Evolutionary conservation across 2,797 vertebrate genomes (phyloP).

Genomic region (Denticeps clupeoides): DNA sequence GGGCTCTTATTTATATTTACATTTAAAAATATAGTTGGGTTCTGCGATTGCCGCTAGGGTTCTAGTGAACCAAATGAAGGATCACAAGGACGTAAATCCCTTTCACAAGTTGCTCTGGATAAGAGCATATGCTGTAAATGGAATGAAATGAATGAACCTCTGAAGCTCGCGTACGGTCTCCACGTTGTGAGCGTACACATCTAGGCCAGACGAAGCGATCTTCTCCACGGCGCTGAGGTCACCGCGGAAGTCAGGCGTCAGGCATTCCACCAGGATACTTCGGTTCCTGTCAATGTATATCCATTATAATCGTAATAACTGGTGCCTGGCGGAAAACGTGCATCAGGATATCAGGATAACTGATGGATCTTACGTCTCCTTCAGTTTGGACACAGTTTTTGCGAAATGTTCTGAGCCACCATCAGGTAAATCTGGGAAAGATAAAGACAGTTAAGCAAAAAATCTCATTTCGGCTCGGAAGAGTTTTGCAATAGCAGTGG

Average conservation of each 20-base stretch:
- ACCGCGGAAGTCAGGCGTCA: constrained; percentile 91
- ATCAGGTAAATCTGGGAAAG: constrained; percentile 72
- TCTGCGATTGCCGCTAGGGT: no score
- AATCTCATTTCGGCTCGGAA: no score
- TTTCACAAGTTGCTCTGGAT: no score
- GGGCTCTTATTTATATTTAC: no score
- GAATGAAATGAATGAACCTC: constrained; percentile 52
- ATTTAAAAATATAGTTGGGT: no score
- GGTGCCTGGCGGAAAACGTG: no score
- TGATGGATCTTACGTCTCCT: constrained; percentile 66
- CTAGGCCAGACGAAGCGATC: constrained; percentile 76
- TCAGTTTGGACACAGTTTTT: constrained; percentile 77
- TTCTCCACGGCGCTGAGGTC: constrained; percentile 77
- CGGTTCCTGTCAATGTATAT: constrained; percentile 54
- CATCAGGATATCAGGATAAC: no score
- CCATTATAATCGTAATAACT: no score
- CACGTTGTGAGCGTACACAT: constrained; percentile 93
- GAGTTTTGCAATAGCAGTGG: no score
- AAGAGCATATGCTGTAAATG: no score
- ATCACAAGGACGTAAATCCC: no score
- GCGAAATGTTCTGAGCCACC: constrained; percentile 88
- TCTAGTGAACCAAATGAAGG: no score
- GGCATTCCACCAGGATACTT: constrained; percentile 84
- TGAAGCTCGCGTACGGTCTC: constrained; percentile 91
- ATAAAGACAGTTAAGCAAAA: constrained; percentile 3